Evolutionary conservation across 2,888 invertebrate genomes (phyloP).

Genomic region (Raillietiella orientalis): DNA sequence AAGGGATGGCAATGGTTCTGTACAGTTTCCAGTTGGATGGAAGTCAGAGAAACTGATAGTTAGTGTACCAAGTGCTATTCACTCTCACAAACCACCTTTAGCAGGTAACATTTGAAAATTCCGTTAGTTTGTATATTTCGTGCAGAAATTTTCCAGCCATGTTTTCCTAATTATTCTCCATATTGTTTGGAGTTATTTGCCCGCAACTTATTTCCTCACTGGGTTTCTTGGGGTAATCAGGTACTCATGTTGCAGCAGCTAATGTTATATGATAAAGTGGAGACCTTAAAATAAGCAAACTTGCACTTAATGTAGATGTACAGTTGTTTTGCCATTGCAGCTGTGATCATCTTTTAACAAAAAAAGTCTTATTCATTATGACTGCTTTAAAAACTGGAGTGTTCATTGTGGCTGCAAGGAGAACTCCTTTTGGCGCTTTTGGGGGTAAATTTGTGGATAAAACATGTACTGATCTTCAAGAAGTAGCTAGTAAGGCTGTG

Average conservation of each 20-base stretch:
- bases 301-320: too few species aligned
- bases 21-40: too few species aligned
- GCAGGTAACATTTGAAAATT: constrained; percentile 10
- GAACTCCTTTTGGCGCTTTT: constrained; percentile 85
- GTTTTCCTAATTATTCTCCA: not conserved
- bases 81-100: constrained; percentile 17
- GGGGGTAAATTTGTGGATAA: constrained; percentile 24
- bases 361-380: not conserved
- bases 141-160: not conserved
- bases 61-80: constrained; percentile 15
- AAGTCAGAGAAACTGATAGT: constrained; percentile 11
- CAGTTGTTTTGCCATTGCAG: too few species aligned
- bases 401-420: constrained; percentile 75
- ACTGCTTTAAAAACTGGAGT: constrained; percentile 22
- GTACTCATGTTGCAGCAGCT: constrained; percentile 3
- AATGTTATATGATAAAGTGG: too few species aligned
- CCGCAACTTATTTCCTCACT: constrained; percentile 3
- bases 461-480: constrained; percentile 43
- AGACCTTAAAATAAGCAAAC: too few species aligned
- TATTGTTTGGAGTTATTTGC: constrained; percentile 4
- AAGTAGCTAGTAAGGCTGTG: constrained; percentile 42
- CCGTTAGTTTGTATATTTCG: constrained; percentile 5
- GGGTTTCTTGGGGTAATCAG: constrained; percentile 4
- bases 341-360: too few species aligned
- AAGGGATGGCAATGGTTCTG: too few species aligned